Evolutionary conservation across 1,140 invertebrate species (phyloP), one percentile per base, ranked within the genome.

Genomic region (Zelostemma sp.): DNA sequence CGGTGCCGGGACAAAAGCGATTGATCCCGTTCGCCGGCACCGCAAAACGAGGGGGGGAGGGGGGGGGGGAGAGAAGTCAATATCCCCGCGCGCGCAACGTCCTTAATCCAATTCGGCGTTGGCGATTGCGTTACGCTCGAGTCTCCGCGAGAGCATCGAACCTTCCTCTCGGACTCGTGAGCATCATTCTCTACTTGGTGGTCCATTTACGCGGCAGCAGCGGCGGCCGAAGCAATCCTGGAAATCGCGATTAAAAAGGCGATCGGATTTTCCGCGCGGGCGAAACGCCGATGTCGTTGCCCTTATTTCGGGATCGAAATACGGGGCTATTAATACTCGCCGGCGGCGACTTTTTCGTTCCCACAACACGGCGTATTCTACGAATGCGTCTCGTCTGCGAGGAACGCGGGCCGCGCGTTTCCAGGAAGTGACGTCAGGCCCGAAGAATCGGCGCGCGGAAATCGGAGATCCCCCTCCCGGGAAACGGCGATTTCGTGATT

Each of bases 231-330:
- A 3, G 5, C 35, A 40, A 3, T n/a, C n/a, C n/a, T n/a, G n/a
- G n/a, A n/a, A n/a, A n/a, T n/a, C n/a, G n/a, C n/a, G n/a, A n/a
- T n/a, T n/a, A n/a, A n/a, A n/a, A n/a, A n/a, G n/a, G n/a, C n/a
- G n/a, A n/a, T n/a, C n/a, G n/a, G n/a, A n/a, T n/a, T 31, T 31
- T 31, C 28, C 28, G 5, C 28, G 28, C 11, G 3, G 35, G 35
- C 35, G 3, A 40, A 69, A 64, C 64, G 61, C 43, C 59, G 66
- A 70, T 69, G 75, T 77, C 75, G 72, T 75, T 77, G 75, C 75
- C 77, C 77, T 77, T 78, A 75, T 75, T 78, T 77, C 67, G 53
- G 47, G 74, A 68, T 74, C 77, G 74, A 73, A 77, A 73, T 72
- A 77, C 71, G 67, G 58, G 73, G 8, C 51, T 74, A 76, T 75